Conservation (phyloP, 2,888 invertebrate genomes). For the Melinaea menophilus region DNA sequence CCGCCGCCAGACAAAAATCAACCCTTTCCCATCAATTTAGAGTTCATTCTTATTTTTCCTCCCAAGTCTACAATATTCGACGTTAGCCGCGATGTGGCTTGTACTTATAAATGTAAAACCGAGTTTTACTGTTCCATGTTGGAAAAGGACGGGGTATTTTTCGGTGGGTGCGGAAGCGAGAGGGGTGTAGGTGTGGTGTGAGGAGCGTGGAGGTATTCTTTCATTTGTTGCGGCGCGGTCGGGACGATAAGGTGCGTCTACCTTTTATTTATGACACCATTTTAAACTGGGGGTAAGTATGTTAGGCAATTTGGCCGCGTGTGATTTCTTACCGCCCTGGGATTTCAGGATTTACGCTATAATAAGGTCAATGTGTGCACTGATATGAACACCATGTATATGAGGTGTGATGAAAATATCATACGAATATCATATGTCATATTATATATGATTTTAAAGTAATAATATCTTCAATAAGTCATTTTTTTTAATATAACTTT, state of each 20-base stretch:
- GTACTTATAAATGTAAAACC: conserved; percentile 78
- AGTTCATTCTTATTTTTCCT: conserved; percentile 31
- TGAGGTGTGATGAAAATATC: too few species aligned
- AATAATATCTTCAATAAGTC: too few species aligned
- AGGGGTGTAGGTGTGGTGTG: conserved; percentile 30
- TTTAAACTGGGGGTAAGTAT: conserved; percentile 69
- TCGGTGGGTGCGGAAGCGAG: conserved; percentile 34
- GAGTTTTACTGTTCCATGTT: conserved; percentile 48
- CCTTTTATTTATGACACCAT: conserved; percentile 76
- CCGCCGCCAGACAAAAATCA: conserved; percentile 31
- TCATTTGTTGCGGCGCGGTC: conserved; percentile 63
- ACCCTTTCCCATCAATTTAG: conserved; percentile 37
- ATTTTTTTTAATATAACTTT: too few species aligned
- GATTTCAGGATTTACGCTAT: conserved; percentile 41
- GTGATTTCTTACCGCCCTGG: conserved; percentile 50
- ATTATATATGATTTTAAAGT: too few species aligned
- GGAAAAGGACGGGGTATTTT: conserved; percentile 34
- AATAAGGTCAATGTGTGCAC: conserved; percentile 38
- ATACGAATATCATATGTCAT: too few species aligned
- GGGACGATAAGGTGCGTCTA: conserved; percentile 69
- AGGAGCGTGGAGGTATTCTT: conserved; percentile 52
- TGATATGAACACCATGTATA: too few species aligned
- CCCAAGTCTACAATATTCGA: conserved; percentile 12
- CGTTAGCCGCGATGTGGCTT: conserved; percentile 50
- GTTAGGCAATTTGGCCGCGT: conserved; percentile 60